phyloP scores from a whole-genome alignment of 1,140 invertebrate genomes.

The Macrobrachium rosenbergii region DNA sequence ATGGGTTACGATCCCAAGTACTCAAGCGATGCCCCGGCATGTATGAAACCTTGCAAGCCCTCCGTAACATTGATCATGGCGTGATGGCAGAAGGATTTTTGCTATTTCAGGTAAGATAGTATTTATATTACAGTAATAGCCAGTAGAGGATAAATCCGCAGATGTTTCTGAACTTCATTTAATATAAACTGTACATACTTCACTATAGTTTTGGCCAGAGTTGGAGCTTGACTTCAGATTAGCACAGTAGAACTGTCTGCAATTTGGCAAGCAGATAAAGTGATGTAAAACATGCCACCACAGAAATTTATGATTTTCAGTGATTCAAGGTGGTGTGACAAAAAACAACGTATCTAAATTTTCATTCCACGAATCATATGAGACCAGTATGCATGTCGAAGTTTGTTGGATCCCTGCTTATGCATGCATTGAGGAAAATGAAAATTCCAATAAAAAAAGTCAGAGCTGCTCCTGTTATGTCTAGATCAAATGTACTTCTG shows the following conservation, averaged over 20 bases:
- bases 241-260: too few species aligned
- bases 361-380: neutral
- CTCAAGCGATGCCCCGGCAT: slow-evolving; percentile 86
- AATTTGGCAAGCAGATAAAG: too few species aligned
- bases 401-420: neutral
- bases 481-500: too few species aligned
- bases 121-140: neutral
- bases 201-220: too few species aligned
- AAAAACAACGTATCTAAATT: too few species aligned
- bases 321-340: too few species aligned
- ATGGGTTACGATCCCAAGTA: slow-evolving; percentile 68
- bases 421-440: neutral
- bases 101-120: slow-evolving; percentile 81
- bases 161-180: neutral
- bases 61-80: slow-evolving; percentile 85
- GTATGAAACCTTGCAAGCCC: slow-evolving; percentile 90
- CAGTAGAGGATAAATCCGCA: neutral
- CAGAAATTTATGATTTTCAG: too few species aligned
- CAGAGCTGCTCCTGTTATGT: too few species aligned
- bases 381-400: neutral
- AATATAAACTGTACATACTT: too few species aligned
- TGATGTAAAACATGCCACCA: too few species aligned
- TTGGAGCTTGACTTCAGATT: too few species aligned
- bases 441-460: too few species aligned
- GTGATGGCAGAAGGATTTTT: slow-evolving; percentile 90